Base-by-base conservation (phyloP, 2,797 vertebrate species). In the Acanthopagrus latus region DNA sequence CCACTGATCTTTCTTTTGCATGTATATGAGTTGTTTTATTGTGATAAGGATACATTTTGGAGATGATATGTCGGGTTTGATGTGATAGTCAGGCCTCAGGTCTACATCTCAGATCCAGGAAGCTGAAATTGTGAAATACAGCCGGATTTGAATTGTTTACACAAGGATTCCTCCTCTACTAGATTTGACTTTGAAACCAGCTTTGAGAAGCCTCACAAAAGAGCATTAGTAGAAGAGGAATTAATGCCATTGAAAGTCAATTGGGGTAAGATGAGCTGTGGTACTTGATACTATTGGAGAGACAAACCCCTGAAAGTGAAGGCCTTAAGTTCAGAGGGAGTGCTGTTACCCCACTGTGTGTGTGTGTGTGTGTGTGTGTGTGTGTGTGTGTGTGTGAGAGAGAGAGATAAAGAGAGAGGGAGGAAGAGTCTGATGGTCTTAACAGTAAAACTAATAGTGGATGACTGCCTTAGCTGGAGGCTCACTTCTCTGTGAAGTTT, bases 371-470 rank as follows among this genome's bases (percentile, higher is more conserved):
- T 58, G 70, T 51, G 71, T 60, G 64, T 27, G 58, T 41, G 38
- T 25, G 48, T 71, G 56, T 62, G 33, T 50, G 29, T 47, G 52
- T 38, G 64, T 46, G 74, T 44, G 46, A 18, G 69, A 16, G 55
- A 6, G 62, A 51, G 47, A 59, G 59, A 56, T 70, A 43, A 7
- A 64, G 29, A n/a, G 51, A 63, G 52, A 51, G 47, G 59, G 59
- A 52, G 74, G 70, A 59, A 65, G 68, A 72, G 71, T 84, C 91
- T 95, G 93, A 95, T 96, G 91, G 92, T 84, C 93, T 95, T 95
- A 95, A 89, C 94, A 95, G 95, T 93, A 94, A 95, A 94, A 94
- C 95, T 93, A 95, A 95, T 94, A 94, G 92, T 86, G 83, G 86
- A 93, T 87, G 81, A 81, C 84, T 84, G 84, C 84, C 77, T 89